phyloP scores from a whole-genome alignment of 2,113 vertebrate species.

The Irena cyanogastra region DNA sequence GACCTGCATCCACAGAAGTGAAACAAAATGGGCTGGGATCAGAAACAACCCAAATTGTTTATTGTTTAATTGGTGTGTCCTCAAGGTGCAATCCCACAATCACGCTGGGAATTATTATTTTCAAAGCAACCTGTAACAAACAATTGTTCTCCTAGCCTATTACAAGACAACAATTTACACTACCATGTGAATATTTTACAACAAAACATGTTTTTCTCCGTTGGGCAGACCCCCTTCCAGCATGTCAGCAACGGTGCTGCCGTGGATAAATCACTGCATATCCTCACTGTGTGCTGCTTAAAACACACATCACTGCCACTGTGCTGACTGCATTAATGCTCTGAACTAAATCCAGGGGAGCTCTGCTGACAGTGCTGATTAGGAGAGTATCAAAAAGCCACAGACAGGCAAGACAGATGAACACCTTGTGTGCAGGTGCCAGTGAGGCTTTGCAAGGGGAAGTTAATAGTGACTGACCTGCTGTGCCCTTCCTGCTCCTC shows the following conservation, averaged over 20 bases:
- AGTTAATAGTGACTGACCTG: neutral
- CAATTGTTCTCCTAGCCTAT: neutral
- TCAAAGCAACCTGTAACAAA: neutral
- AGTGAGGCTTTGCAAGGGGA: neutral
- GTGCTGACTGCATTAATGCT: neutral
- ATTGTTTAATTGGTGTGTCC: neutral
- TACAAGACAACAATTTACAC: neutral
- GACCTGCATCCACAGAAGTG: neutral
- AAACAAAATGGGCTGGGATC: neutral
- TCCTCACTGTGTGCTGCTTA: neutral
- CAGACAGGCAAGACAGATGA: neutral
- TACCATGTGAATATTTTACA: neutral
- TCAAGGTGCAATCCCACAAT: neutral
- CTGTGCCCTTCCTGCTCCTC: neutral
- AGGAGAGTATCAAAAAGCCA: neutral
- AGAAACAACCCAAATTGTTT: neutral
- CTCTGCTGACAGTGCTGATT: neutral
- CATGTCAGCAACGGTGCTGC: neutral
- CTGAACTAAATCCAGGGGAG: neutral
- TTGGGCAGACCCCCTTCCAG: neutral
- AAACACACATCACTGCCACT: neutral
- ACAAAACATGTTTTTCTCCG: neutral
- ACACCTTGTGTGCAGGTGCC: neutral
- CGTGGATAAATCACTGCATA: neutral
- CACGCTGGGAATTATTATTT: neutral